Percentiles rank a stretch among this genome's conserved stretches.
Conservation (phyloP, 2,888 invertebrate genomes). For the Yponomeuta sedellus region DNA sequence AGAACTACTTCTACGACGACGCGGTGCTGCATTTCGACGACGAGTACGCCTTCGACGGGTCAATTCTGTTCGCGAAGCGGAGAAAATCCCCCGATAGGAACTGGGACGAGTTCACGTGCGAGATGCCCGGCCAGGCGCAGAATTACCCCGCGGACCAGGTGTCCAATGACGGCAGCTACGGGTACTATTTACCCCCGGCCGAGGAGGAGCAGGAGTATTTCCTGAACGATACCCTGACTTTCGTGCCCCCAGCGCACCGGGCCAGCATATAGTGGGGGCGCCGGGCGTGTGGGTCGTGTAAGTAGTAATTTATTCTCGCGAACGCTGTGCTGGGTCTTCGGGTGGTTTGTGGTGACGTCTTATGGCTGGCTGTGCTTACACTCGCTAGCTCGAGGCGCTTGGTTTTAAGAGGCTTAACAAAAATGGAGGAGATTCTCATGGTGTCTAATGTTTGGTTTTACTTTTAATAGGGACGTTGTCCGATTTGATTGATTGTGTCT, state of each 20-base stretch:
- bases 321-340: not conserved
- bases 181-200: slow-evolving; percentile 65
- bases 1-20: slow-evolving; percentile 71
- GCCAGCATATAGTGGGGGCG: slow-evolving; percentile 61
- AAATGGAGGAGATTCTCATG: too few species aligned
- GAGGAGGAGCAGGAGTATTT: slow-evolving; percentile 58
- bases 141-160: slow-evolving; percentile 37
- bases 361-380: not conserved
- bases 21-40: slow-evolving; percentile 68
- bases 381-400: too few species aligned
- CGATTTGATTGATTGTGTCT: too few species aligned
- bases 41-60: slow-evolving; percentile 68
- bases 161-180: slow-evolving; percentile 66
- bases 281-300: slow-evolving; percentile 20
- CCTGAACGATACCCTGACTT: slow-evolving; percentile 65
- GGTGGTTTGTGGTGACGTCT: not conserved
- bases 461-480: too few species aligned
- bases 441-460: too few species aligned
- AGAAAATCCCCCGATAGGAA: slow-evolving; percentile 60
- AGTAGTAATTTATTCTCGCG: slow-evolving; percentile 24
- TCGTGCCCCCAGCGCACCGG: slow-evolving; percentile 62
- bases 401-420: too few species aligned
- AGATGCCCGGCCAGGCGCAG: slow-evolving; percentile 39
- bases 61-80: slow-evolving; percentile 63
- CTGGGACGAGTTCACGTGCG: slow-evolving; percentile 54